phyloP scores from a whole-genome alignment of 1,140 invertebrate genomes.

The Drosophila kurseongensis region DNA sequence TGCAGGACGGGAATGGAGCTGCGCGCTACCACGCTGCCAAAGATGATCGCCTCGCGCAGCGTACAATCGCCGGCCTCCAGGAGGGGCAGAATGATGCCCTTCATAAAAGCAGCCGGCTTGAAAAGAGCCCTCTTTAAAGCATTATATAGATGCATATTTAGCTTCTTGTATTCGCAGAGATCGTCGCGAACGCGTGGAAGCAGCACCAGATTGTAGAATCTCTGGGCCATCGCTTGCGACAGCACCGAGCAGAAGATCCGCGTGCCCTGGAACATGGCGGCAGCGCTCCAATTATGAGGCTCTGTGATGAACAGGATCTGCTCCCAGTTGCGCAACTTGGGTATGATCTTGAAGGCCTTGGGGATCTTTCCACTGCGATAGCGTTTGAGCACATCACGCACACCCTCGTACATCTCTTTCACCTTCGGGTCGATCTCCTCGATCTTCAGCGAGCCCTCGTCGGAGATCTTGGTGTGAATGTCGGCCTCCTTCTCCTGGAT shows the following conservation, averaged over 20 bases:
- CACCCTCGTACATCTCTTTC: constrained; percentile 94
- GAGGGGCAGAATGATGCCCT: constrained; percentile 96
- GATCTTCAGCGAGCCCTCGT: constrained; percentile 89
- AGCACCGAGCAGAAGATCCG: constrained; percentile 97
- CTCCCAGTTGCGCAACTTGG: constrained; percentile 97
- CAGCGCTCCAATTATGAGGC: constrained; percentile 95
- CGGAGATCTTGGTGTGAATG: constrained; percentile 93
- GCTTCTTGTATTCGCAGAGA: constrained; percentile 96
- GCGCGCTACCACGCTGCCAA: constrained; percentile 95
- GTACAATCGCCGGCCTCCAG: constrained; percentile 97
- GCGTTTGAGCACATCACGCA: constrained; percentile 92
- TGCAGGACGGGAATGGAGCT: constrained; percentile 98
- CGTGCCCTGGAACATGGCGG: constrained; percentile 92
- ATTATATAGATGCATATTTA: constrained; percentile 99
- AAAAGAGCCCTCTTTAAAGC: constrained; percentile 96
- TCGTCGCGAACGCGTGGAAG: constrained; percentile 97
- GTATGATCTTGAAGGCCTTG: constrained; percentile 99
- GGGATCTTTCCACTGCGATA: constrained; percentile 98
- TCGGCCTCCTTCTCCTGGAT: constrained; percentile 97
- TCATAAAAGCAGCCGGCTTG: constrained; percentile 99
- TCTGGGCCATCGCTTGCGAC: constrained; percentile 97
- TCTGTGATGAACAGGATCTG: constrained; percentile 96
- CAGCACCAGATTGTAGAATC: constrained; percentile 97
- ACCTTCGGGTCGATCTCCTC: constrained; percentile 92
- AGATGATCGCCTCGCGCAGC: constrained; percentile 96